Evolutionary conservation across 1,140 invertebrate genomes (phyloP), one percentile per base, ranked within the genome.

Genomic region (Papilio machaon): DNA sequence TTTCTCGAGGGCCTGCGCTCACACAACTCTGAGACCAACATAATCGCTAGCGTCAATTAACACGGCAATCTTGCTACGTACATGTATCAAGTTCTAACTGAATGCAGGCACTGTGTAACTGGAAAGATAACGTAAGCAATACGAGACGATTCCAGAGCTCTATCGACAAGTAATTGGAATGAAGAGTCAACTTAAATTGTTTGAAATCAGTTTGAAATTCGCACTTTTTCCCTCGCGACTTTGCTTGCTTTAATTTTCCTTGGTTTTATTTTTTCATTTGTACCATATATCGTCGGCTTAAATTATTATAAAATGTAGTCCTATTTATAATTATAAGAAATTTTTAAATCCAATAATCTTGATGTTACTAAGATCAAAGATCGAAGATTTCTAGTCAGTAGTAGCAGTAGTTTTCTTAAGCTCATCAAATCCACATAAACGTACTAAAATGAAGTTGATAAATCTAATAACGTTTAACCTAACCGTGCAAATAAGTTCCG

Each of bases 401-500:
- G 23, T 30, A 30, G 23, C 23, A 30, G 23, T 30, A 30, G 60
- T 64, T 70, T 70, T 70, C 23, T 70, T 70, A 70, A 15, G 30
- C 64, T 30, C 64, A 70, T 3, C 13, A 38, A 35, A 35, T 70
- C 30, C 64, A 11, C 13, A 70, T 70, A 70, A 70, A 35, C 13
- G 6, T 60, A 35, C 30, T 2, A 38, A 70, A 38, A 38, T 70
- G 35, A 70, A 70, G 64, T 70, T 70, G 35, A 30, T 38, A 38
- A 70, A 70, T 70, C 64, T 38, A 70, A 70, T 70, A 70, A 70
- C 64, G 64, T 70, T 70, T 70, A 70, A 70, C 64, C 64, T 70
- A 70, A 70, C 64, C 30, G 64, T 35, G 30, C 64, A 70, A 70
- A 70, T 70, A 70, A 70, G 64, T 70, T 23, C 30, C 64, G 73